Base-by-base conservation (phyloP, 2,888 invertebrate genomes). In the Platycheirus albimanus region DNA sequence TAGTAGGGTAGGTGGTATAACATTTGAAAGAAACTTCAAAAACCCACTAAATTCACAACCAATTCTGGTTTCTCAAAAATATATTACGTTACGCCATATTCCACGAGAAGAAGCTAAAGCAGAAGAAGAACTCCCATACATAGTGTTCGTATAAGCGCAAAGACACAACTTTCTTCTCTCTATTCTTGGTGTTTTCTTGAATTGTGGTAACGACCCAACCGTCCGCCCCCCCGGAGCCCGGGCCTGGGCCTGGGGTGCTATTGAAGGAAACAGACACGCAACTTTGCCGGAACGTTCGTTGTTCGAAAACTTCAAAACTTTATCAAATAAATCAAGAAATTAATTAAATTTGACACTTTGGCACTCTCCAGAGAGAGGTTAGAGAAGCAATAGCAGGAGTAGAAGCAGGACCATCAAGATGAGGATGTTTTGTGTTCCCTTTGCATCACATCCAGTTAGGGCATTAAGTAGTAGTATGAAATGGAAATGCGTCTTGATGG, bases 321-420 rank as follows among this genome's bases (percentile, higher is more conserved):
- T 88, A 85, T 86, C 87, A 87, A 89, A 90, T 90, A 89, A 90
- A 90, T 90, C 89, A 89, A 86, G 88, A 90, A 90, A 90, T 89
- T 89, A 89, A 90, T 89, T 89, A 90, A 89, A 88, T 89, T 89
- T 90, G 90, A 89, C 89, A 90, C 69, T 78, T 78, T 72, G 77
- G 47, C 83, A 74, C 64, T 64, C 30, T 56, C 58, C 49, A 56
- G 64, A 75, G 10, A 10, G 24, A 15, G 13, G 6, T 3, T 41
- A 15, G 15, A 1, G 15, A 3, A 36, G 2, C 10, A 28, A 10
- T 3, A 5, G 7, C 0, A 20, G 0, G 56, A 2, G 8, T 4
- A 11, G 11, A 3, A n/a, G n/a, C n/a, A n/a, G n/a, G n/a, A n/a
- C n/a, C n/a, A n/a, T n/a, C n/a, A 24, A 13, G 38, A 56, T 56